Evolutionary conservation across 2,888 invertebrate genomes (phyloP).

Genomic region (Epinotia bilunana): DNA sequence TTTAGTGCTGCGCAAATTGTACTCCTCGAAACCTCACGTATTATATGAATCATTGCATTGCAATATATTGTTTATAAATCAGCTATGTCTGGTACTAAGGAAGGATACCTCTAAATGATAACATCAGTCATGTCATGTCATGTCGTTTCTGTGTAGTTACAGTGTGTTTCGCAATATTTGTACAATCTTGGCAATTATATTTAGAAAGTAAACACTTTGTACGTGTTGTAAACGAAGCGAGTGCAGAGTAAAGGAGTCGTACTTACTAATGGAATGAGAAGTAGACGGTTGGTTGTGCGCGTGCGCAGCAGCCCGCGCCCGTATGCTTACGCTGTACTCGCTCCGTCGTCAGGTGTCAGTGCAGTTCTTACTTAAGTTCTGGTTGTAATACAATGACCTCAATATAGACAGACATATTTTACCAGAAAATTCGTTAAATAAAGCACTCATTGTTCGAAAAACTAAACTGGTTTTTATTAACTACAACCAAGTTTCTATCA

Average conservation of each 20-base stretch:
- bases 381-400: constrained; percentile 76
- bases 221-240: constrained; percentile 52
- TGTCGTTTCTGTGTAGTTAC: constrained; percentile 3
- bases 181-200: constrained; percentile 29
- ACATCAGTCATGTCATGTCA: constrained; percentile 13
- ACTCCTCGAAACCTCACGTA: constrained; percentile 4
- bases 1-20: constrained; percentile 11
- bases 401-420: constrained; percentile 74
- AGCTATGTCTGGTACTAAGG: constrained; percentile 17
- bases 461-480: constrained; percentile 47
- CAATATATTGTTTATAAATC: constrained; percentile 27
- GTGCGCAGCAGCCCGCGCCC: too few relatives aligned
- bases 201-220: constrained; percentile 23
- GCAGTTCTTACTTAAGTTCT: constrained; percentile 59
- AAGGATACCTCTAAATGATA: constrained; percentile 18
- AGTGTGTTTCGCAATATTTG: constrained; percentile 17
- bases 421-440: constrained; percentile 82
- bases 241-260: constrained; percentile 53
- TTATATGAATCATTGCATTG: constrained; percentile 17
- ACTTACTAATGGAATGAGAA: too few relatives aligned
- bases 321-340: constrained; percentile 75
- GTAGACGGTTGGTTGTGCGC: too few relatives aligned
- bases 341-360: constrained; percentile 54
- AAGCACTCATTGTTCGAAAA: constrained; percentile 82
- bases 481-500: neutral